Evolutionary conservation across 92 coral and sea anemone genomes (phyloP), one percentile per base, ranked within the genome.

Genomic region (Zoanthus sansibaricus): DNA sequence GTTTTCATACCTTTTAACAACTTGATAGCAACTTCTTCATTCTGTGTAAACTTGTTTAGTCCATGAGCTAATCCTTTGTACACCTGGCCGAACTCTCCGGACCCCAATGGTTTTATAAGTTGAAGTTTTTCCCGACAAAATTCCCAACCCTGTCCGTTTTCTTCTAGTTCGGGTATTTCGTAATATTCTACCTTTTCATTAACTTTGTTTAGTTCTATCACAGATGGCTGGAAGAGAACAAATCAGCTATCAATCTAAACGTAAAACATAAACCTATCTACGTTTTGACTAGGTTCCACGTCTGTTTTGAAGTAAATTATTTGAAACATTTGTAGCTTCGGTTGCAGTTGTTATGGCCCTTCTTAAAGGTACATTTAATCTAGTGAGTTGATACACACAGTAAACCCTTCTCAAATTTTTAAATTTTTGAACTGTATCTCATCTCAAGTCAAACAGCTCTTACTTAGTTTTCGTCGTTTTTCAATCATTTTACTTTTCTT

Each of bases 11-110:
- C 92, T 86, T 90, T 92, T 12, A 94, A 69, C 3, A 90, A 58
- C 75, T 94, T 94, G 3, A 94, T 93, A 47, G 95, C 95, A 11
- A 94, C 95, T 7, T 70, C 75, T 25, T 84, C 73, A 55, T 73
- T 83, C n/a, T 77, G 77, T 17, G 59, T 78, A 47, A 73, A 17
- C 16, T 87, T 73, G 75, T 54, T 71, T 33, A 88, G 62, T 45
- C 87, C 87, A 62, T 71, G 54, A 51, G 87, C 91, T 32, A 58
- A 44, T 3, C 92, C 95, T 45, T 94, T 94, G 82, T 82, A 89
- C 62, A 92, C 98, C 21, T 86, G 86, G 49, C 94, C 95, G 76
- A 94, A 94, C 67, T 82, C 93, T 32, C 95, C 98, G 42, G 87
- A 70, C 18, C 98, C 98, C 18, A 94, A 83, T 6, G 83, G 69